Evolutionary conservation across 2,797 vertebrate genomes (phyloP), one percentile per base, ranked within the genome.

Genomic region (Orientallactaga sibirica): DNA sequence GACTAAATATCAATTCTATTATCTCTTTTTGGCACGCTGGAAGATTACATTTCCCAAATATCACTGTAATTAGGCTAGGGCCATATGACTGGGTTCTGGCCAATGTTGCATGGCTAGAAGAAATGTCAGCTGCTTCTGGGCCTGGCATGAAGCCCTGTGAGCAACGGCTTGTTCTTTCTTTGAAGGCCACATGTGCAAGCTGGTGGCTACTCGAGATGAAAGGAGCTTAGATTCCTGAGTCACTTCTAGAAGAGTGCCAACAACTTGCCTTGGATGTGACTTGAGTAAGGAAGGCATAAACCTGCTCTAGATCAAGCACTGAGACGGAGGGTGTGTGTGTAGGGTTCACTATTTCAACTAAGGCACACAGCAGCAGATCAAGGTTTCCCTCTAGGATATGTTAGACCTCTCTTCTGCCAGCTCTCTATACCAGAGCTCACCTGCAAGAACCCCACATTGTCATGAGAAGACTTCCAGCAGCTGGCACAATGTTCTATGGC

Each of bases 151-250:
- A 78, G n/a, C 20, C 68, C 62, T 7, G 6, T 12, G 14, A 43
- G 76, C 76, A 37, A 14, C 14, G 41, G 27, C 3, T 24, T 6
- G 22, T 3, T 25, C 10, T 27, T 48, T 73, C 25, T 48, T 16
- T 33, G 58, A 94, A 76, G 37, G 52, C 41, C 5, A 27, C 19
- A 0, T 64, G 48, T 68, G 58, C 68, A 90, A 64, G 37, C 84
- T 19, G 29, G 25, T 68, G 64, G 25, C 37, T 22, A n/a, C n/a
- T 12, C 58, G 82, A 91, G 18, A 76, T 52, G 14, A 52, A 93
- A 82, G n/a, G 61, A 27, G 52, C 74, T 79, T 82, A n/a, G 87
- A 62, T 86, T 86, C 16, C 75, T 19, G 15, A 75, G 64, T 73
- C 9, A 68, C 27, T 52, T 75, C 64, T 58, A n/a, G 77, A 74